Evolutionary conservation across 2,888 invertebrate species (phyloP).

Genomic region (Drosophila pegasa): DNA sequence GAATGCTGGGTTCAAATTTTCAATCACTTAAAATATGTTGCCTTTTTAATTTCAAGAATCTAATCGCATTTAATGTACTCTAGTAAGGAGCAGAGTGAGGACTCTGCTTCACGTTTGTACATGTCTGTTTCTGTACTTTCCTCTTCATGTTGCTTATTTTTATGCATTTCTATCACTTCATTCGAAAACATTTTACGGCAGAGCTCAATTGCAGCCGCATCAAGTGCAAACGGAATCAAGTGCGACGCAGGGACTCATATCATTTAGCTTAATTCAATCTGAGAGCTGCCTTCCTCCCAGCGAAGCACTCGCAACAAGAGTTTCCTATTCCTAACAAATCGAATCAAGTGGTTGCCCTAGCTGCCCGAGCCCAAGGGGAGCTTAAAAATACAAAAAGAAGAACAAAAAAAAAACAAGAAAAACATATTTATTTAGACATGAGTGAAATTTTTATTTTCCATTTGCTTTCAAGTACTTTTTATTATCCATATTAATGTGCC

Average conservation of each 20-base stretch:
- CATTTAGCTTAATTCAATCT: conserved; percentile 26
- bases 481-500: conserved; percentile 39
- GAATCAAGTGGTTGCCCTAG: conserved; percentile 30
- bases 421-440: not conserved
- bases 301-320: conserved; percentile 15
- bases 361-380: conserved; percentile 4
- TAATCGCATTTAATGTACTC: no score
- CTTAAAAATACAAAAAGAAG: conserved; percentile 3
- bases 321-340: conserved; percentile 23
- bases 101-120: no score
- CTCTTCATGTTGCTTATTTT: not conserved
- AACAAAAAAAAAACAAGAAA: not conserved
- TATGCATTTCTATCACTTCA: not conserved
- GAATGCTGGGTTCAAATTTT: no score
- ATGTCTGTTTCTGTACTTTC: not conserved
- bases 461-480: conserved; percentile 50
- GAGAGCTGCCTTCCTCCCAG: conserved; percentile 5
- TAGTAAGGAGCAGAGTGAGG: no score
- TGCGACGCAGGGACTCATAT: conserved; percentile 17
- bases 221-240: conserved; percentile 6
- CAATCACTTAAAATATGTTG: no score
- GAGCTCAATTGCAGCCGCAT: conserved; percentile 1
- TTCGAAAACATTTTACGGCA: not conserved
- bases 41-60: no score
- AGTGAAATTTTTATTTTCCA: conserved; percentile 21